phyloP scores from a whole-genome alignment of 2,113 vertebrate species.

The Sebastes fasciatus region DNA sequence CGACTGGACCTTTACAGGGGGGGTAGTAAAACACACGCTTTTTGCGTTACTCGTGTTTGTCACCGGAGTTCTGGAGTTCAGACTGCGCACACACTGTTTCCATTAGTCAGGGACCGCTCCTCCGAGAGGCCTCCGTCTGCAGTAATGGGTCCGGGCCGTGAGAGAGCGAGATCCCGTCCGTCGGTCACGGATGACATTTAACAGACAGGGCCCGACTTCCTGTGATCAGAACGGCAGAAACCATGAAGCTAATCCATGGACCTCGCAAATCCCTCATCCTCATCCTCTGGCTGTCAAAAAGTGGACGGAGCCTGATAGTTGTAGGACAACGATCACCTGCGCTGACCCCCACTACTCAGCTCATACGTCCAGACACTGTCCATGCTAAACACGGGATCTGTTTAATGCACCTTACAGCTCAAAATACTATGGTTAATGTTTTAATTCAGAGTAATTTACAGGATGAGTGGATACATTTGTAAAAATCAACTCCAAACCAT shows the following conservation, averaged over 20 bases:
- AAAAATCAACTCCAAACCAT: not conserved
- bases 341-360: slow-evolving; percentile 26
- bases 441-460: not conserved
- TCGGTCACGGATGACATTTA: slow-evolving; percentile 79
- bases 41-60: slow-evolving; percentile 84
- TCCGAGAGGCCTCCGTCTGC: slow-evolving; percentile 71
- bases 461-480: slow-evolving; percentile 1
- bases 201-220: slow-evolving; percentile 77
- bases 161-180: slow-evolving; percentile 68
- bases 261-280: slow-evolving; percentile 63
- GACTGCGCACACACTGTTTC: slow-evolving; percentile 82
- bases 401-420: slow-evolving; percentile 22
- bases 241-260: slow-evolving; percentile 67
- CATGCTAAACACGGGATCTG: not conserved
- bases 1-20: slow-evolving; percentile 82
- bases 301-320: slow-evolving; percentile 33
- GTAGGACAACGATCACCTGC: slow-evolving; percentile 39
- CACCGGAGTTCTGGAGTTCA: slow-evolving; percentile 80
- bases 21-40: slow-evolving; percentile 86
- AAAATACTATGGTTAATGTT: slow-evolving; percentile 4
- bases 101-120: slow-evolving; percentile 83
- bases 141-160: slow-evolving; percentile 71
- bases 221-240: slow-evolving; percentile 70
- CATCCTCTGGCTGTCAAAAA: slow-evolving; percentile 35
- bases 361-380: slow-evolving; percentile 8